Evolutionary conservation across 2,797 vertebrate species (phyloP).

Genomic region (Dendrocincla tyrannina): DNA sequence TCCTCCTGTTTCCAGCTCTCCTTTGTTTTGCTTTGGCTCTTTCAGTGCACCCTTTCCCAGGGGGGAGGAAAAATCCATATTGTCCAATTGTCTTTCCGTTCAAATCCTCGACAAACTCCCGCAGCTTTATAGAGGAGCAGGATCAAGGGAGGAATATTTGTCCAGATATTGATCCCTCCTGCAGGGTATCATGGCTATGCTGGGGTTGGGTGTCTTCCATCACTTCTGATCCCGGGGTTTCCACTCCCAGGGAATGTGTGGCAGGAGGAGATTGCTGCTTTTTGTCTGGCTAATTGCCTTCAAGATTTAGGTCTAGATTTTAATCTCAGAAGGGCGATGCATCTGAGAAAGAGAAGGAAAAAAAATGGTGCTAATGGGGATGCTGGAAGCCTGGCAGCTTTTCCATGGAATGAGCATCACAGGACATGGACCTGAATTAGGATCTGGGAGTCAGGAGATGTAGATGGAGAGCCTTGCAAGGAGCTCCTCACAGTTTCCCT

Average conservation of each 20-base stretch:
- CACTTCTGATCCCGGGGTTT: not conserved
- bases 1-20: not conserved
- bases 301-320: slow-evolving; percentile 48
- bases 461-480: not conserved
- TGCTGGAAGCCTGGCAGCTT: not conserved
- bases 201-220: not conserved
- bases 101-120: not conserved
- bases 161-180: not conserved
- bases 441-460: not conserved
- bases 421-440: not conserved
- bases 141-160: not conserved
- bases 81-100: slow-evolving; percentile 15
- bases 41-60: not conserved
- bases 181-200: not conserved
- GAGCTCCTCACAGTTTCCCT: not conserved
- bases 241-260: not conserved
- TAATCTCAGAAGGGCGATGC: not conserved
- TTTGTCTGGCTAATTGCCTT: slow-evolving; percentile 25
- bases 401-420: not conserved
- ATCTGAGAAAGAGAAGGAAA: not conserved
- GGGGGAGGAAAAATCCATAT: not conserved
- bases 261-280: not conserved
- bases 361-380: not conserved
- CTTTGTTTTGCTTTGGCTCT: not conserved
- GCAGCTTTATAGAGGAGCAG: not conserved